These are phyloP conservation scores for Turritopsis rubra DNA, from an alignment of 30 jellyfish, hydroid and myxozoan species.

Conservation along the genomic window DNA sequence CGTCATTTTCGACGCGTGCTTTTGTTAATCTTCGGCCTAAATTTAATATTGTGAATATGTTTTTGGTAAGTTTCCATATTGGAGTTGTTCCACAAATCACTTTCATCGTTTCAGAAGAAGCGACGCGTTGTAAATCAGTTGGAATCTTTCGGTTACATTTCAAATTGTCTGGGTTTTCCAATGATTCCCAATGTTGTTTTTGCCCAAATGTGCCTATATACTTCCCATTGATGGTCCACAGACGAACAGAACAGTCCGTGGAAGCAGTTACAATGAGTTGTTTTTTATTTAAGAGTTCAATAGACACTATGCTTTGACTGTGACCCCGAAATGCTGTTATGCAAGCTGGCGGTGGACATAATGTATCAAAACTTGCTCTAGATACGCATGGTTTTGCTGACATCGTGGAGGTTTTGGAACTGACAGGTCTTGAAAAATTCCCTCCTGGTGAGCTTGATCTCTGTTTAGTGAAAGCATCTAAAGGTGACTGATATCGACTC, in stretches of 20 bases:
- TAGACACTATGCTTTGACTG: constrained; percentile 63
- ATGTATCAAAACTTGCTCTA: not conserved
- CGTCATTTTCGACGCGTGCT: constrained; percentile 22
- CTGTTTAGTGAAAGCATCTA: constrained; percentile 7
- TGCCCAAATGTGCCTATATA: constrained; percentile 90
- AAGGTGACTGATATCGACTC: constrained; percentile 8
- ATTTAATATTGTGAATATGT: constrained; percentile 39
- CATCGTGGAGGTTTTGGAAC: not conserved
- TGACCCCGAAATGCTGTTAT: constrained; percentile 48
- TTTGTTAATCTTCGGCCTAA: constrained; percentile 56
- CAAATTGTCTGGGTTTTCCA: constrained; percentile 24
- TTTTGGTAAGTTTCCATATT: constrained; percentile 60
- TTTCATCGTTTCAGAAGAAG: constrained; percentile 56
- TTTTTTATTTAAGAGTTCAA: constrained; percentile 58
- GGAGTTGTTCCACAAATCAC: constrained; percentile 51
- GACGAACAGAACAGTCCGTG: constrained; percentile 76
- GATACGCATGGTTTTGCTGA: not conserved
- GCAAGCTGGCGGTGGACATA: not conserved
- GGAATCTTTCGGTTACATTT: constrained; percentile 45
- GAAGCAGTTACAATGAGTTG: constrained; percentile 75
- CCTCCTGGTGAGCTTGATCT: not conserved
- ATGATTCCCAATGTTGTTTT: constrained; percentile 47
- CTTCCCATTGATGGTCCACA: constrained; percentile 78
- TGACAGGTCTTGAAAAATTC: not conserved
- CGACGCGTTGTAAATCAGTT: constrained; percentile 66